Percentiles rank a stretch among this genome's conserved stretches.
phyloP scores from a whole-genome alignment of 2,113 vertebrate species.

The Hemichromis elongatus region DNA sequence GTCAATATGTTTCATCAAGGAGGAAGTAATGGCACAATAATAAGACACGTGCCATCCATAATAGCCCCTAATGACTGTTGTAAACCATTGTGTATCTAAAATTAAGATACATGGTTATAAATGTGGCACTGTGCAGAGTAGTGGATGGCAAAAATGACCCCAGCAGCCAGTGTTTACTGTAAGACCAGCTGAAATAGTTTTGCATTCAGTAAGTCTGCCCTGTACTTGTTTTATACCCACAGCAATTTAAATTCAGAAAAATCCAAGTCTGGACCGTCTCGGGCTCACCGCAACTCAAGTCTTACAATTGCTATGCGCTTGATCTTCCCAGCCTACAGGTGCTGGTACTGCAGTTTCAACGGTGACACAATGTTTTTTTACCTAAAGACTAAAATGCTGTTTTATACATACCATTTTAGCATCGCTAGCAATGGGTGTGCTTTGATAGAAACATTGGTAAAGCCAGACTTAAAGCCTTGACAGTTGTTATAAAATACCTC shows the following conservation, averaged over 20 bases:
- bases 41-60: constrained; percentile 32
- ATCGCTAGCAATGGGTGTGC: neutral
- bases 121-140: constrained; percentile 13
- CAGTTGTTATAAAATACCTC: neutral
- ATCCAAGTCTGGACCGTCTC: neutral
- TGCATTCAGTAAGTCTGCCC: constrained; percentile 43
- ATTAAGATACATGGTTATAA: constrained; percentile 25
- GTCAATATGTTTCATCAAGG: constrained; percentile 40
- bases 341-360: neutral
- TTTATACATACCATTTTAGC: neutral
- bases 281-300: neutral
- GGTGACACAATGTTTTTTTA: neutral
- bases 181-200: neutral
- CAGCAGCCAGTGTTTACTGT: constrained; percentile 10
- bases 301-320: neutral
- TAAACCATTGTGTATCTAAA: constrained; percentile 54
- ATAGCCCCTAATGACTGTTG: constrained; percentile 34
- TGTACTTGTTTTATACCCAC: neutral
- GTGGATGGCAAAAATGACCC: neutral
- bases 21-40: constrained; percentile 39
- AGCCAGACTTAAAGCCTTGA: neutral
- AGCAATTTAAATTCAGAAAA: constrained; percentile 11
- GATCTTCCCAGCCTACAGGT: neutral
- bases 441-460: neutral
- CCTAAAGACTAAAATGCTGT: neutral